Evolutionary conservation across 37 sponge, comb jelly and placozoan genomes (phyloP).

Genomic region (Amphimedon queenslandica): DNA sequence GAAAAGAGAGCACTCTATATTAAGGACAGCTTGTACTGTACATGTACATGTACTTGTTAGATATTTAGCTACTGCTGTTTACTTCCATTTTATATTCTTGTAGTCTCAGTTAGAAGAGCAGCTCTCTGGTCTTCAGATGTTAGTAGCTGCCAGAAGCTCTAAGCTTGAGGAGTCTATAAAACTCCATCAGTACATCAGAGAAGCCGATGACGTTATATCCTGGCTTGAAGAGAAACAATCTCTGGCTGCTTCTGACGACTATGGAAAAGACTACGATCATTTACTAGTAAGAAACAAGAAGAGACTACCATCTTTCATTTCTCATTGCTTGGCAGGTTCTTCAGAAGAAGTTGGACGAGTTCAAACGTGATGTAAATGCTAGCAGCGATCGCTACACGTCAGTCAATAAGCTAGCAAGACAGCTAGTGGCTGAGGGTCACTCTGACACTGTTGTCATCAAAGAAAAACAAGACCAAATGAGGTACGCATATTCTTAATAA

Average conservation of each 20-base stretch:
- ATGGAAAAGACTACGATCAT: slow-evolving; percentile 90
- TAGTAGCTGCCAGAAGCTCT: slow-evolving; percentile 69
- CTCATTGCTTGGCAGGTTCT: slow-evolving; percentile 34
- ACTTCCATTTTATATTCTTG: background rate
- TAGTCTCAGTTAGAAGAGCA: slow-evolving; percentile 91
- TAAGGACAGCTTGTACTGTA: no score
- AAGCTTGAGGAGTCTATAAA: slow-evolving; percentile 88
- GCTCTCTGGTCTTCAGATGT: slow-evolving; percentile 85
- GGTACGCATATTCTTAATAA: slow-evolving; percentile 28
- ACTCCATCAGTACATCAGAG: slow-evolving; percentile 90
- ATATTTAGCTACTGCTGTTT: background rate
- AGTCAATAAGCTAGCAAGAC: slow-evolving; percentile 71
- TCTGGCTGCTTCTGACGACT: slow-evolving; percentile 76
- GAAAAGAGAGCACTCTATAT: no score
- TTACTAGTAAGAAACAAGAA: slow-evolving; percentile 43
- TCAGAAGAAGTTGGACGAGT: slow-evolving; percentile 93
- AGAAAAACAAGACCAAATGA: slow-evolving; percentile 82
- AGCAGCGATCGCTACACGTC: slow-evolving; percentile 78
- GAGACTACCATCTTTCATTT: background rate
- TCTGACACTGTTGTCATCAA: slow-evolving; percentile 91
- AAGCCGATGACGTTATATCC: slow-evolving; percentile 78
- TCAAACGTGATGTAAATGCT: slow-evolving; percentile 61
- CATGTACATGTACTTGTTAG: no score
- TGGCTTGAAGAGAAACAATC: slow-evolving; percentile 78
- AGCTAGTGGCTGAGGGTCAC: slow-evolving; percentile 89